phyloP scores from a whole-genome alignment of 2,113 vertebrate genomes.

The Saccopteryx leptura region DNA sequence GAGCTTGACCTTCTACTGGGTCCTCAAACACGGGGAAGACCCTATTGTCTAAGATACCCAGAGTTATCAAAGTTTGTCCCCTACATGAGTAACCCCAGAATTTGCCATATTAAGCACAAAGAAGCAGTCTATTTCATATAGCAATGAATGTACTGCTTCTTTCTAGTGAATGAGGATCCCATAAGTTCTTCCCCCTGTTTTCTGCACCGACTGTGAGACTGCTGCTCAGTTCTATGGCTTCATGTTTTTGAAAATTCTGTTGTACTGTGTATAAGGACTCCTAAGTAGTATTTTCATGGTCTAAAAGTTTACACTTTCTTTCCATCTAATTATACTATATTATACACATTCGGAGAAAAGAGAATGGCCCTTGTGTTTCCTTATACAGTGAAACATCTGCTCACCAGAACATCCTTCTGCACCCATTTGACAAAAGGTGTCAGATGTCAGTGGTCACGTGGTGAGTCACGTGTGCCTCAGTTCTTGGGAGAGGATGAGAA shows the following conservation, averaged over 20 bases:
- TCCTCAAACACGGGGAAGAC: not conserved
- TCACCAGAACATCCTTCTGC: not conserved
- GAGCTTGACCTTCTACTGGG: not conserved
- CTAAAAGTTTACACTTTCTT: not conserved
- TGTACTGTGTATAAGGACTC: not conserved
- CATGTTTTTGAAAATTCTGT: not conserved
- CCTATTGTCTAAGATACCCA: not conserved
- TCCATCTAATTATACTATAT: not conserved
- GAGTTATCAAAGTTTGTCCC: not conserved
- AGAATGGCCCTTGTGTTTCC: not conserved
- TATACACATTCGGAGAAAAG: not conserved
- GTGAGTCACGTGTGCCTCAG: not conserved
- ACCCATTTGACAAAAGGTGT: not conserved
- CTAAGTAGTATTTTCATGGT: not conserved
- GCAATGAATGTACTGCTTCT: not conserved
- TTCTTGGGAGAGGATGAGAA: not conserved
- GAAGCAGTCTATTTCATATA: not conserved
- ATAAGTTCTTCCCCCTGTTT: not conserved
- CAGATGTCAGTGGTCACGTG: not conserved
- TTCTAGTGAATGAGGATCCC: not conserved
- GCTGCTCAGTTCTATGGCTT: not conserved
- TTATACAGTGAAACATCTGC: conserved; percentile 11
- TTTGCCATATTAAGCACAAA: not conserved
- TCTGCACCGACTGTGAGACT: not conserved
- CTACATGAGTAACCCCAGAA: not conserved